Conservation (phyloP, 2,888 invertebrate genomes). For the Tetragonisca angustula region DNA sequence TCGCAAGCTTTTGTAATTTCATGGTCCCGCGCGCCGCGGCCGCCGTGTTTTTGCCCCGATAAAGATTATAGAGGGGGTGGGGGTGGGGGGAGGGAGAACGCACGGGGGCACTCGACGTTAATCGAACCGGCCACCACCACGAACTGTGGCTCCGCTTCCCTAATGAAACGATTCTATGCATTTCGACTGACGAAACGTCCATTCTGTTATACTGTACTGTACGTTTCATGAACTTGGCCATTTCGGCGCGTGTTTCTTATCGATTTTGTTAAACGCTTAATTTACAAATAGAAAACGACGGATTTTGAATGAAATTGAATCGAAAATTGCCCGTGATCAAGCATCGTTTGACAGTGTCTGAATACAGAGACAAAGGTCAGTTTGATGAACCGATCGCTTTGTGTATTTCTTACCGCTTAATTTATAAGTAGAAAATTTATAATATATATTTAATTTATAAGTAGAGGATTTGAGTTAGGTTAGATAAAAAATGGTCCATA, state of each 20-base stretch:
- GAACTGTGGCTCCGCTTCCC: not conserved
- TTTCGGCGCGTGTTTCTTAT: not conserved
- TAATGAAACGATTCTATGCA: slow-evolving; percentile 37
- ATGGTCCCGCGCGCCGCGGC: slow-evolving; percentile 51
- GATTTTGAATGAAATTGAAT: not conserved
- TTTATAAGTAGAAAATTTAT: not conserved
- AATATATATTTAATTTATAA: not conserved
- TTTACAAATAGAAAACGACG: not conserved
- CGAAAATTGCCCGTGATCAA: not conserved
- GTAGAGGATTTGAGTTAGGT: not conserved
- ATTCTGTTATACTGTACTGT: too few relatives aligned
- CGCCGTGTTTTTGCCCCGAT: slow-evolving; percentile 28
- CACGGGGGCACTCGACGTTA: slow-evolving; percentile 24
- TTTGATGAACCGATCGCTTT: too few relatives aligned
- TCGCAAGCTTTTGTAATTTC: slow-evolving; percentile 59
- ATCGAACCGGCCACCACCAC: slow-evolving; percentile 37
- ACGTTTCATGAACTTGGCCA: too few relatives aligned
- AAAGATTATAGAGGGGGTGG: slow-evolving; percentile 43
- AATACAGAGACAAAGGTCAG: too few relatives aligned
- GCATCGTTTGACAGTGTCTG: not conserved
- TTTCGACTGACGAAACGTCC: not conserved
- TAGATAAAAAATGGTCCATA: not conserved
- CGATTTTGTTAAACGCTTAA: not conserved
- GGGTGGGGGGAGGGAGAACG: slow-evolving; percentile 9
- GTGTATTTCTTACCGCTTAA: not conserved